Evolutionary conservation across 2,888 invertebrate genomes (phyloP).

Genomic region (Pogonocherus hispidulus): DNA sequence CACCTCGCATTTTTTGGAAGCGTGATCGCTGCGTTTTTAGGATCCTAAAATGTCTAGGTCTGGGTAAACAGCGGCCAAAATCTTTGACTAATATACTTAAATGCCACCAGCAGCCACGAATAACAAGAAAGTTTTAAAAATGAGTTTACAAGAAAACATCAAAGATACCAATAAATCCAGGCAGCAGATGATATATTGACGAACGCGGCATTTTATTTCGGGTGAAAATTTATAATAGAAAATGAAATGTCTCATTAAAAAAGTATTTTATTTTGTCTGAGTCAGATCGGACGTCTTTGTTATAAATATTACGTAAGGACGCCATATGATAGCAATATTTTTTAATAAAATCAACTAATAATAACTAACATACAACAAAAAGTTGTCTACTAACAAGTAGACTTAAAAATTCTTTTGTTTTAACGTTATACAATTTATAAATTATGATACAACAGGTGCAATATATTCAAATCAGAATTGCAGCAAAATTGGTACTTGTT

Average conservation of each 20-base stretch:
- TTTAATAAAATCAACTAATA: background rate
- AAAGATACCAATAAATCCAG: background rate
- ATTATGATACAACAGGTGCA: too few relatives aligned
- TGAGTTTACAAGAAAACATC: background rate
- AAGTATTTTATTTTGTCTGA: background rate
- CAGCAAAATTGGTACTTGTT: too few relatives aligned
- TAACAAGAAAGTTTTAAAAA: background rate
- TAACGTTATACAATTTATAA: too few relatives aligned
- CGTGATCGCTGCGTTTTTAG: background rate
- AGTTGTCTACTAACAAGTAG: too few relatives aligned
- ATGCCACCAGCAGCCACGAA: background rate
- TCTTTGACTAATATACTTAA: background rate
- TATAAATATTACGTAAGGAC: background rate
- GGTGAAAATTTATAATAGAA: background rate
- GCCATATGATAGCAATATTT: background rate
- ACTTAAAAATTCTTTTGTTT: too few relatives aligned
- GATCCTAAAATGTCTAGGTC: background rate
- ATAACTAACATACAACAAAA: too few relatives aligned
- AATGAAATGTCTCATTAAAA: background rate
- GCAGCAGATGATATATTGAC: background rate
- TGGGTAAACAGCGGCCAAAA: background rate
- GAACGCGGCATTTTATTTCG: background rate
- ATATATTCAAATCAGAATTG: too few relatives aligned
- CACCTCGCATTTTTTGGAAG: background rate
- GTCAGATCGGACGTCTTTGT: background rate